A percentile compares a stretch with the other conserved stretches of the same genome.
Evolutionary conservation across 2,797 vertebrate species (phyloP).

Genomic region (Poeciliopsis turneri): DNA sequence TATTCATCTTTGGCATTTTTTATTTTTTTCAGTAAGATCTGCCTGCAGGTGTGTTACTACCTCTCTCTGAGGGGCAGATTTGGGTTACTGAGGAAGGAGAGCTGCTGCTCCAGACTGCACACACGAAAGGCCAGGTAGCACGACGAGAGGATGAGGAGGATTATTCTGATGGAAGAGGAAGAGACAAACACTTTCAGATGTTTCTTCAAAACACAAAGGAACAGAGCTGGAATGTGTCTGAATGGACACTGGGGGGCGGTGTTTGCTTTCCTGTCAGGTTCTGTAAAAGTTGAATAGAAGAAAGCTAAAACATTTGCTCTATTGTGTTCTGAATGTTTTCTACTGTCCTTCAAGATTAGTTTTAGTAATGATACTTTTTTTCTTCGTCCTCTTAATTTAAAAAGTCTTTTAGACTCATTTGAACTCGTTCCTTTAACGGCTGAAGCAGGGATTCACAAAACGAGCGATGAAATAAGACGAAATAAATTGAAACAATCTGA

Average conservation of each 20-base stretch:
- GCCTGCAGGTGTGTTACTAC: slow-evolving; percentile 74
- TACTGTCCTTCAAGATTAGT: neutral
- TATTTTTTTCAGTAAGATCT: neutral
- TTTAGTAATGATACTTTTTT: neutral
- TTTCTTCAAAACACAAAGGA: neutral
- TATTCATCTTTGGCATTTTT: neutral
- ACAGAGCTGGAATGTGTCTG: slow-evolving; percentile 25
- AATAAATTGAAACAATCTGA: neutral
- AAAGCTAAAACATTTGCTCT: neutral
- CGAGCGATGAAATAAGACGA: neutral
- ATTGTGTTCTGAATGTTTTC: neutral
- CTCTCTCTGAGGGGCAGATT: slow-evolving; percentile 81
- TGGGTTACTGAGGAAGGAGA: slow-evolving; percentile 85
- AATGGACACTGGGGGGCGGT: slow-evolving; percentile 59
- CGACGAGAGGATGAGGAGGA: slow-evolving; percentile 91
- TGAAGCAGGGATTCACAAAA: neutral
- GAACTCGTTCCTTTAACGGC: neutral
- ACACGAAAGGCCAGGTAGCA: slow-evolving; percentile 96
- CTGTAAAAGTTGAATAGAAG: neutral
- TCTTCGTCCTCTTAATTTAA: neutral
- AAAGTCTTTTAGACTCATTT: neutral
- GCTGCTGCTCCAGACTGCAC: slow-evolving; percentile 92
- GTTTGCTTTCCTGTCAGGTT: slow-evolving; percentile 21
- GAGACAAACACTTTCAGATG: slow-evolving; percentile 8
- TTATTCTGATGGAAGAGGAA: slow-evolving; percentile 79